These are phyloP conservation scores for Hypotaenidia okinawae DNA, from an alignment of 2,797 vertebrate species.

Conservation along the genomic window DNA sequence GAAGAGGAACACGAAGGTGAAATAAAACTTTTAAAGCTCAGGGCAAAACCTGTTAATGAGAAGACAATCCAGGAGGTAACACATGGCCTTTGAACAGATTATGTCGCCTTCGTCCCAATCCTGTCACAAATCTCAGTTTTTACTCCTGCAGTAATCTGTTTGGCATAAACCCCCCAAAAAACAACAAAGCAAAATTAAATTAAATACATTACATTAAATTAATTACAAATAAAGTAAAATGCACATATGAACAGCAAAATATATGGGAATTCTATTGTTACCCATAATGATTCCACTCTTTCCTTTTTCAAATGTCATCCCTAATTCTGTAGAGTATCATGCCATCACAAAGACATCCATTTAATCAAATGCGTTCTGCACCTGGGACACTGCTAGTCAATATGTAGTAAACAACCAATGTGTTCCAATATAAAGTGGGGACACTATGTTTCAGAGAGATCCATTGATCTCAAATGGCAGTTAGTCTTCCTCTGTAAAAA, in stretches of 20 bases:
- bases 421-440: slow-evolving; percentile 59
- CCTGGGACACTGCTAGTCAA: slow-evolving; percentile 55
- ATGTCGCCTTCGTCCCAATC: background rate
- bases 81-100: background rate
- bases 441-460: slow-evolving; percentile 55
- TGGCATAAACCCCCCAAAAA: background rate
- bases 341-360: slow-evolving; percentile 41
- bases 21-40: background rate
- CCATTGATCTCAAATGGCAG: slow-evolving; percentile 78
- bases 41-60: background rate
- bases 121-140: background rate
- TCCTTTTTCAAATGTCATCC: background rate
- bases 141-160: background rate
- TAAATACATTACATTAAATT: background rate
- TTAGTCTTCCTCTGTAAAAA: slow-evolving; percentile 72
- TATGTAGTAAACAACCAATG: slow-evolving; percentile 62
- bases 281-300: background rate
- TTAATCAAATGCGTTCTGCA: slow-evolving; percentile 65
- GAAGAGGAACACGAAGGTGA: background rate
- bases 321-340: slow-evolving; percentile 36
- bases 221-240: background rate
- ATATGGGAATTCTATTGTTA: background rate
- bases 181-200: background rate
- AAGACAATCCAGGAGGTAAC: background rate
- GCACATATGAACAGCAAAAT: background rate